Percentiles rank a stretch among this genome's conserved stretches.
phyloP scores from a whole-genome alignment of 2,797 vertebrate species.

The Propithecus deckenii region DNA sequence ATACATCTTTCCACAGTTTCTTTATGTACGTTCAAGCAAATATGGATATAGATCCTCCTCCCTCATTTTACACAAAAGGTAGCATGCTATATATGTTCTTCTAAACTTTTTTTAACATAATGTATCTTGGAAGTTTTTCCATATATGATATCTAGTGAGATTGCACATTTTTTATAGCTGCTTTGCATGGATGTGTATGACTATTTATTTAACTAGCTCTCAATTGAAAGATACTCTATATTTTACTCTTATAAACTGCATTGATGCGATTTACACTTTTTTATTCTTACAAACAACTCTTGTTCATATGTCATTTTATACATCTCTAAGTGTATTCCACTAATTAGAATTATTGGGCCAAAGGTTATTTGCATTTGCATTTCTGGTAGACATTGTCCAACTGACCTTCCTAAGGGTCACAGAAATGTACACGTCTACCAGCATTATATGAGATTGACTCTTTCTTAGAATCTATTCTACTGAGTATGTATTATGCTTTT shows the following conservation, averaged over 20 bases:
- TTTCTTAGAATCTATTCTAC: not conserved
- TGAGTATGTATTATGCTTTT: not conserved
- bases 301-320: not conserved
- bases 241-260: not conserved
- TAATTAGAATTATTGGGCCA: slow-evolving; percentile 1
- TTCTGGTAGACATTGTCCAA: slow-evolving; percentile 22
- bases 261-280: not conserved
- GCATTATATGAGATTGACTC: not conserved
- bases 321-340: not conserved
- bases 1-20: not conserved
- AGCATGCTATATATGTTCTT: not conserved
- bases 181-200: not conserved
- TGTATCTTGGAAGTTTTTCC: slow-evolving; percentile 4
- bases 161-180: not conserved
- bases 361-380: slow-evolving; percentile 34
- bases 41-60: not conserved
- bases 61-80: not conserved
- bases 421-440: not conserved
- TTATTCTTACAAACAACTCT: not conserved
- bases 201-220: not conserved
- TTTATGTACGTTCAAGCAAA: not conserved
- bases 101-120: not conserved
- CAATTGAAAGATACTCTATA: not conserved
- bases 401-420: not conserved
- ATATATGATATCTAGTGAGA: not conserved